Percentiles rank a stretch among this genome's conserved stretches.
Evolutionary conservation across 2,797 vertebrate species (phyloP).

Genomic region (Paedocypris micromegethes): DNA sequence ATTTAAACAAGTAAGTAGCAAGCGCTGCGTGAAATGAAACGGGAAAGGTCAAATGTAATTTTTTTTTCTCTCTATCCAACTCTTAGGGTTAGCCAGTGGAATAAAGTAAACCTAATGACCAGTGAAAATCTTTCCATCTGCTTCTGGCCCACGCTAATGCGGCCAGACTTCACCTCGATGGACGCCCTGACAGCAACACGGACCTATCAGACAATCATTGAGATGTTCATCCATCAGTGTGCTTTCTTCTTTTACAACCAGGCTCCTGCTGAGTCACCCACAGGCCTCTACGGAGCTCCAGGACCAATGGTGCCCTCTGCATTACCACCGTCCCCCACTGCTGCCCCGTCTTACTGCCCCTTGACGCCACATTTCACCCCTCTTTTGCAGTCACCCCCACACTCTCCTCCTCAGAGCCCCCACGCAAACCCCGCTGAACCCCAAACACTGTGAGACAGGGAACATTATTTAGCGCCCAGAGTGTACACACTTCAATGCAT

Average conservation of each 20-base stretch:
- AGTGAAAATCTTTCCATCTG: conserved; percentile 97
- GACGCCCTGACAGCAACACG: conserved; percentile 92
- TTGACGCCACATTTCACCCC: conserved; percentile 70
- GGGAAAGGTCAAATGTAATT: neutral
- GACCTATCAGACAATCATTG: conserved; percentile 98
- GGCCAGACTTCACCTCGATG: conserved; percentile 94
- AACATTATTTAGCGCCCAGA: neutral
- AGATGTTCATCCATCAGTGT: conserved; percentile 94
- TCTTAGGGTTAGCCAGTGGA: conserved; percentile 85
- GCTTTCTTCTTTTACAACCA: conserved; percentile 93
- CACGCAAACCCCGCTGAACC: conserved; percentile 76
- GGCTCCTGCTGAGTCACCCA: conserved; percentile 77
- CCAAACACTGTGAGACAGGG: conserved; percentile 79
- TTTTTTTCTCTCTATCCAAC: conserved; percentile 21
- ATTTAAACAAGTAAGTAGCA: conserved; percentile 85
- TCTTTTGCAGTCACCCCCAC: conserved; percentile 80
- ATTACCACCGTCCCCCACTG: conserved; percentile 75
- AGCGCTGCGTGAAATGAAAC: neutral
- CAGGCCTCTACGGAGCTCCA: conserved; percentile 62
- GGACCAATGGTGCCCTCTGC: conserved; percentile 55
- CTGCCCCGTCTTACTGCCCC: conserved; percentile 64
- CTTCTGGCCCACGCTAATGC: conserved; percentile 96
- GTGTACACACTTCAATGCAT: conserved; percentile 10
- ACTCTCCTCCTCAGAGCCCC: conserved; percentile 75
- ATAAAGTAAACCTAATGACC: conserved; percentile 89